These are phyloP conservation scores for Mizuhopecten yessoensis DNA, from an alignment of 1,140 invertebrate genomes.

Conservation along the genomic window DNA sequence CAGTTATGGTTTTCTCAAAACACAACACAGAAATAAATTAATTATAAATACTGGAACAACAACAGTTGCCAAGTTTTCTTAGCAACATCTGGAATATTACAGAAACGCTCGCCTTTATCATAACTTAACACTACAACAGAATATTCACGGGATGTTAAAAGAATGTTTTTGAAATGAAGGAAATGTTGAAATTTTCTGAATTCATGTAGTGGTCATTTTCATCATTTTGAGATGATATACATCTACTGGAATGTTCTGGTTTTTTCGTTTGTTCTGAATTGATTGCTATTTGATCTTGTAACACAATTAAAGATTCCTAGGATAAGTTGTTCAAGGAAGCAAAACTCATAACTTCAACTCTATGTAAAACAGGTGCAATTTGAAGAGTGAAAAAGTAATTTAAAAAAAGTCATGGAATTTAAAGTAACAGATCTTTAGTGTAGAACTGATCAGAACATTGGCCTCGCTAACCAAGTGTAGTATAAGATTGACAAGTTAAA, in stretches of 20 bases:
- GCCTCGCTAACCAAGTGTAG: not conserved
- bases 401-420: not conserved
- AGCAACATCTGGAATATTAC: slow-evolving; percentile 33
- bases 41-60: slow-evolving; percentile 39
- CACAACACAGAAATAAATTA: slow-evolving; percentile 39
- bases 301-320: not conserved
- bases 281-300: not conserved
- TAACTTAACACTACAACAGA: not conserved
- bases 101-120: not conserved
- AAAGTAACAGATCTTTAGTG: not conserved
- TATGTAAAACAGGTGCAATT: too few species aligned
- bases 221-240: not conserved
- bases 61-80: not conserved
- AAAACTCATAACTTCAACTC: not conserved
- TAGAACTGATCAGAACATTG: not conserved
- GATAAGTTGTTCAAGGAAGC: not conserved
- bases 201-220: too few species aligned
- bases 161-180: not conserved
- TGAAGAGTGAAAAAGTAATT: too few species aligned
- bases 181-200: not conserved
- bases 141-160: not conserved
- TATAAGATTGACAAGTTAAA: not conserved
- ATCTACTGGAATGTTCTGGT: not conserved
- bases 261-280: not conserved
- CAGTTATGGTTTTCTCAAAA: slow-evolving; percentile 39